A percentile compares a stretch with the other conserved stretches of the same genome.
Evolutionary conservation across 2,888 invertebrate species (phyloP).

Genomic region (Zhuqinia jingwanae): DNA sequence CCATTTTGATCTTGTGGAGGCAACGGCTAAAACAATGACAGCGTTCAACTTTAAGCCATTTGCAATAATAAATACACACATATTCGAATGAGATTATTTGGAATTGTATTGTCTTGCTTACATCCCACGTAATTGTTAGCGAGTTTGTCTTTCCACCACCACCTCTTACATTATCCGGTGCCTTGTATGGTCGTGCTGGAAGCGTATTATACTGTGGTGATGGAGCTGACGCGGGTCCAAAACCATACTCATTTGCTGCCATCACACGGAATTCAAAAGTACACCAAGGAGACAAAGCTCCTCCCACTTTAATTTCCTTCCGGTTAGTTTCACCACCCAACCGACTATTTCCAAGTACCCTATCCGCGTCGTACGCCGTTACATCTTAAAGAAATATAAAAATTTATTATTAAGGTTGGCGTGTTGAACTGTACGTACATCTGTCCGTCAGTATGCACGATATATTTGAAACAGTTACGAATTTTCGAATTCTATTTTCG

Average conservation of each 20-base stretch:
- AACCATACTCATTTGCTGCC: constrained; percentile 92
- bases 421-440: no score
- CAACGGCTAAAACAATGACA: constrained; percentile 84
- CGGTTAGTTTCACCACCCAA: constrained; percentile 81
- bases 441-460: no score
- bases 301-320: constrained; percentile 87
- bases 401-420: not conserved
- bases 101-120: no score
- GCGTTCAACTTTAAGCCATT: no score
- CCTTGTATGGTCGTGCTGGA: constrained; percentile 88
- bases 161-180: constrained; percentile 91
- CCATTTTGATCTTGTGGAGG: constrained; percentile 91
- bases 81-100: no score
- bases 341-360: constrained; percentile 86
- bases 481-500: no score
- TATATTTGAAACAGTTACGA: no score
- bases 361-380: constrained; percentile 88
- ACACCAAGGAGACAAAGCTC: constrained; percentile 91
- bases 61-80: no score
- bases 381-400: constrained; percentile 81
- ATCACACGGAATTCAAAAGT: constrained; percentile 94
- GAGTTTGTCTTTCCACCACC: constrained; percentile 98
- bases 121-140: constrained; percentile 93
- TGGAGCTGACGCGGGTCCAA: constrained; percentile 90
- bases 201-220: constrained; percentile 93